phyloP scores from a whole-genome alignment of 2,797 vertebrate species.

The Masticophis lateralis region DNA sequence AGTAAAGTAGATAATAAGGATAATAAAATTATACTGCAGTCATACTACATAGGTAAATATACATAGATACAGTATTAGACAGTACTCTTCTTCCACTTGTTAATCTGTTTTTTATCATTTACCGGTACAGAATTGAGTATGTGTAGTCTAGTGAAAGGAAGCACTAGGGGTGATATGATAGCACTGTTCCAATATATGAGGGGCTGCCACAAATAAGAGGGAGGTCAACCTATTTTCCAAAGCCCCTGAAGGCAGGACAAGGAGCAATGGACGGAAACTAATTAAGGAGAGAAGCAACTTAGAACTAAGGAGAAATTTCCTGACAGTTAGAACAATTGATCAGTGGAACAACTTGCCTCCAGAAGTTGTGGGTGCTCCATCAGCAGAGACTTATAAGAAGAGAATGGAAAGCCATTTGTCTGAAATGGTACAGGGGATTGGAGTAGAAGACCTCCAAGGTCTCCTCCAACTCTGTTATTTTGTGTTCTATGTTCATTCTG shows the following conservation, averaged over 20 bases:
- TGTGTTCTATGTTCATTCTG: background rate
- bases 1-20: background rate
- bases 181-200: background rate
- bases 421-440: background rate
- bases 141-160: background rate
- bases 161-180: background rate
- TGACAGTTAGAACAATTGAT: background rate
- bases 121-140: background rate
- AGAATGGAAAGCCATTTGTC: background rate
- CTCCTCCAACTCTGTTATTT: background rate
- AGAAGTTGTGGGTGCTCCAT: background rate
- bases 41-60: background rate
- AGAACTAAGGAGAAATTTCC: background rate
- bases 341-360: background rate
- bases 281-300: background rate
- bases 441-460: background rate
- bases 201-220: background rate
- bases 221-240: background rate
- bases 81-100: background rate
- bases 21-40: background rate
- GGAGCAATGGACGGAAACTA: background rate
- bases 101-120: background rate
- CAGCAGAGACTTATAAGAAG: background rate
- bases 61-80: background rate
- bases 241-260: background rate